Base-by-base conservation (phyloP, 1,140 invertebrate species). In the Heliconius hermathena region DNA sequence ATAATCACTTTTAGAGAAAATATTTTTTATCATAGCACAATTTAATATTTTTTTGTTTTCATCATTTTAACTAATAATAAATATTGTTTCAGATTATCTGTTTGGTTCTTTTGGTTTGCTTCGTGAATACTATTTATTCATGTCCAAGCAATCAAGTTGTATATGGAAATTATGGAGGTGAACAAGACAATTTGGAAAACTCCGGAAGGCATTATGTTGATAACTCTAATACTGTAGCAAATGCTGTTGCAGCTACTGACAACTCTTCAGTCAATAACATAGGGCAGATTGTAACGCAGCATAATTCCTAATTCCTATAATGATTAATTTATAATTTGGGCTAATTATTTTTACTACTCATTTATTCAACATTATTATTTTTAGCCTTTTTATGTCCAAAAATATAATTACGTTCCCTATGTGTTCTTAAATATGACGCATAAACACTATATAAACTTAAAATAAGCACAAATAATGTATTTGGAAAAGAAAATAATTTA, bases 161-260 rank as follows among this genome's bases (percentile, higher is more conserved):
- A 66, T 16, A 29, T 66, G 22, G 26, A 29, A 66, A 29, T 16
- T 29, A 66, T 66, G 26, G 11, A 66, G 60, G 22, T 5, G 3
- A 4, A 26, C 60, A 66, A 18, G 26, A 3, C 2, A 66, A 66
- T 66, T 66, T 66, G 60, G 54, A 60, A 60, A 66, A 66, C 5
- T 26, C 60, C 29, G 22, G 60, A 66, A 60, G n/a, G 54, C 54
- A 60, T 60, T 60, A 60, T n/a, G 54, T 60, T 11, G 54, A 60
- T 60, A 60, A 60, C 20, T 60, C 54, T n/a, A 22, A 66, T 29
- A 26, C 60, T 26, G 4, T 13, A 26, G 22, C 60, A 66, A 66
- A 66, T 66, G 22, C 54, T 22, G n/a, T 60, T 22, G 8, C n/a
- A 22, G 54, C 54, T 1, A 66, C 0, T 26, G 13, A 29, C 22